A percentile compares a stretch with the other conserved stretches of the same genome.
These are phyloP conservation scores for Cydia fagiglandana DNA, from an alignment of 1,140 invertebrate species.

Conservation along the genomic window DNA sequence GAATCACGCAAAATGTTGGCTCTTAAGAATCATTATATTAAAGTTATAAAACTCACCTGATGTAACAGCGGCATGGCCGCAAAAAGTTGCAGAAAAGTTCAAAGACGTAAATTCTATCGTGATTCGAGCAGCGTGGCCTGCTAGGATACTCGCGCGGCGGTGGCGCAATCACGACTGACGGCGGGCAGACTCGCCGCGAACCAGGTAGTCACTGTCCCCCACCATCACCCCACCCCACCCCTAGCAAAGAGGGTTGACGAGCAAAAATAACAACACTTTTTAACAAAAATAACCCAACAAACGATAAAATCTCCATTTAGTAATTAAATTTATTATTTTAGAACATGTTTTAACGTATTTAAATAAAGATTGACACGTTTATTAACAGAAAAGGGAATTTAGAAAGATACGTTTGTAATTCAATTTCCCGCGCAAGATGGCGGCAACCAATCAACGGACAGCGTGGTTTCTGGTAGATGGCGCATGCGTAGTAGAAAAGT, in stretches of 20 bases:
- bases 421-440: conserved; percentile 29
- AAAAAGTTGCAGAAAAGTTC: conserved; percentile 49
- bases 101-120: conserved; percentile 36
- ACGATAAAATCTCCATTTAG: background rate
- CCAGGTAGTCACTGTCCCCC: conserved; percentile 51
- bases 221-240: conserved; percentile 42
- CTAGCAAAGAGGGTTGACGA: conserved; percentile 7
- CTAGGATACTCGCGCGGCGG: conserved; percentile 49
- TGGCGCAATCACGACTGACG: conserved; percentile 55
- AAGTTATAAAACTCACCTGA: conserved; percentile 53
- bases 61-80: conserved; percentile 66
- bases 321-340: background rate
- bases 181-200: conserved; percentile 43
- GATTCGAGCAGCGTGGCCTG: conserved; percentile 40
- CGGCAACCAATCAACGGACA: conserved; percentile 14
- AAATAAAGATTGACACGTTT: background rate
- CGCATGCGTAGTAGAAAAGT: conserved; percentile 35
- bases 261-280: conserved; percentile 34
- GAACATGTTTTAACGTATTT: conserved; percentile 6
- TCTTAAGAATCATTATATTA: background rate
- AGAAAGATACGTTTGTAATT: background rate
- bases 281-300: background rate
- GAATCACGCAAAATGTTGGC: conserved; percentile 5
- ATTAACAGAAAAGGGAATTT: background rate
- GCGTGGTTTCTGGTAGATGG: conserved; percentile 29